Evolutionary conservation across 2,113 vertebrate species (phyloP), one percentile per base, ranked within the genome.

Genomic region (Panthera tigris): DNA sequence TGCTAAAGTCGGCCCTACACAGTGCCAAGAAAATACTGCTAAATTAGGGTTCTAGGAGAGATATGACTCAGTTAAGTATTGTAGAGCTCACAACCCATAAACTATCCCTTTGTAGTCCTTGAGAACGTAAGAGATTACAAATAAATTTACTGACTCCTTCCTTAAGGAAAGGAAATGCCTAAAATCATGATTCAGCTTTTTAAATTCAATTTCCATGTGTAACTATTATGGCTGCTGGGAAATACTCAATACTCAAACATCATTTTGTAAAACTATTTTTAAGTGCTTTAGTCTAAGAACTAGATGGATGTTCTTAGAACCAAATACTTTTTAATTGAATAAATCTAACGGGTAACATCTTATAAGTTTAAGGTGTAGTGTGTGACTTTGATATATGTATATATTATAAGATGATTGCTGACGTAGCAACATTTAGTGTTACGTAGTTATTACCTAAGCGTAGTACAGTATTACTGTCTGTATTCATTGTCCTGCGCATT

Each of bases 101-200:
- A 96, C 92, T 66, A 80, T 82, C 92, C 82, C 88, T 97, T 94
- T 95, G 95, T 91, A 95, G 88, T 94, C 81, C 86, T 95, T 95
- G 81, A 91, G 91, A 94, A 96, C 66, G 21, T 96, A 74, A 73
- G 81, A 83, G 66, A 94, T 94, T 97, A 94, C 87, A 96, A 92
- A 92, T 97, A 96, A 96, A 92, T 82, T 63, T 82, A 95, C 57
- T 73, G 89, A 95, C 89, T 90, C 79, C 86, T 96, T 92, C 85
- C 89, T 84, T 96, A 94, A 92, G 84, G 87, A 95, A 96, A 98
- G 73, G 92, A 96, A 95, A 91, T 96, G 84, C 82, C 71, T 96
- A 82, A 92, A 97, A 96, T 90, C 92, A 89, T 86, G 92, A 93
- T 89, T 97, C 92, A 95, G 81, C 97, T 93, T 93, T 97, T 88